Evolutionary conservation across 2,888 invertebrate genomes (phyloP), one percentile per base, ranked within the genome.

Genomic region (Pheosia tremula): DNA sequence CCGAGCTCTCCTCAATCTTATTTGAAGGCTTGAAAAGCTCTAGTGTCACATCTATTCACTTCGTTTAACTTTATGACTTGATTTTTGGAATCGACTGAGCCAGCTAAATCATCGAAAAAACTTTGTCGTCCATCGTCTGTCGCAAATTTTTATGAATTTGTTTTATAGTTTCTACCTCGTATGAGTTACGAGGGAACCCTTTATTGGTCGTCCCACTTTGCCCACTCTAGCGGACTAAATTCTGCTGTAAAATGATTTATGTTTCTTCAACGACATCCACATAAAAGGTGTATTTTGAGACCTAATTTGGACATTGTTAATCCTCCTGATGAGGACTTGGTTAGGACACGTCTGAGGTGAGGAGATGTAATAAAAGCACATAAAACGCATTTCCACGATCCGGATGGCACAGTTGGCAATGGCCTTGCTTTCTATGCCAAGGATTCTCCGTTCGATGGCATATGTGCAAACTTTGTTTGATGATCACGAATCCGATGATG

Each of bases 131-230:
- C 24, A 24, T 24, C 24, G 24, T 24, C 24, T 24, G 24, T n/a
- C 5, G 47, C 47, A 47, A n/a, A n/a, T 4, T 39, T 64, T 64
- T 58, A 62, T 66, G 56, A 61, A 63, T 62, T 60, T 59, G 39
- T 66, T 68, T 62, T 62, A 63, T 59, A 37, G n/a, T 53, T 24
- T 10, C 37, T 37, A 11, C 11, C n/a, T 55, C 39, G 37, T 56
- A 54, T 41, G 39, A 58, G 56, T 59, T n/a, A 58, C 37, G 53
- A 53, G 53, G 13, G 49, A 57, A 59, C 43, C 56, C 36, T 54
- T 60, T 58, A 45, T 52, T 54, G 11, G 39, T 57, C 7, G 56
- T 37, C 55, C 53, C 56, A 50, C 5, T 5, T 47, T 66, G 8
- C 7, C 24, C 24, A 24, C 50, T 53, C 37, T 10, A 11, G 36